A percentile compares a stretch with the other conserved stretches of the same genome.
These are phyloP conservation scores for Drosophila borborema DNA, from an alignment of 2,888 invertebrate genomes.

Conservation along the genomic window DNA sequence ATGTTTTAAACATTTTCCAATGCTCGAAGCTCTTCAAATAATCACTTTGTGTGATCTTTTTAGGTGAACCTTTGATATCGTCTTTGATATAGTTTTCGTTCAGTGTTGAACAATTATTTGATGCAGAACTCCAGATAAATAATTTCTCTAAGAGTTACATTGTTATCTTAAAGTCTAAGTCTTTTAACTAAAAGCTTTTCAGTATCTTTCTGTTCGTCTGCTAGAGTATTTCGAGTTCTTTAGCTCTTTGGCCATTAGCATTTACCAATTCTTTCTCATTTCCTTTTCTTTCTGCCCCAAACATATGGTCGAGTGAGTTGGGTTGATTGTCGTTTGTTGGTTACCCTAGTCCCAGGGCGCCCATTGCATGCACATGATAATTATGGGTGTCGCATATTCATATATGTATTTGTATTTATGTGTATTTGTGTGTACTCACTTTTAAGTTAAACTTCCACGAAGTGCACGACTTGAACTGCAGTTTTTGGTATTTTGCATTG, in stretches of 20 bases:
- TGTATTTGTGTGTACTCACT: constrained; percentile 7
- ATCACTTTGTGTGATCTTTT: no score
- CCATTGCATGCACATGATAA: constrained; percentile 62
- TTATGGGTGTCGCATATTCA: constrained; percentile 61
- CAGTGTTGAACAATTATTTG: no score
- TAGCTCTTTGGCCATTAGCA: neutral
- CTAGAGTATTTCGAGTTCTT: constrained; percentile 15
- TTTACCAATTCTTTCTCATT: neutral
- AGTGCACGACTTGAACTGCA: constrained; percentile 51
- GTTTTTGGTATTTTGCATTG: constrained; percentile 37
- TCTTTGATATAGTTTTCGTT: no score
- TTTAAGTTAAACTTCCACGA: constrained; percentile 48
- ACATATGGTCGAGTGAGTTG: constrained; percentile 45
- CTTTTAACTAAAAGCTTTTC: no score
- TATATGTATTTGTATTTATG: neutral
- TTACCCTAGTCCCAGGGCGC: constrained; percentile 38
- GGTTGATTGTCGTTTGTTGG: constrained; percentile 18
- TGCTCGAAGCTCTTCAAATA: no score
- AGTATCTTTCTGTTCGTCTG: no score
- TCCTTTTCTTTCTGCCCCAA: constrained; percentile 12
- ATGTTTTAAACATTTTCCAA: no score
- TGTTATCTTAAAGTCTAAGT: no score
- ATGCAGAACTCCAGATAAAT: no score
- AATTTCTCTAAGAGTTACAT: no score
- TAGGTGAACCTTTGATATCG: no score